These are phyloP conservation scores for Hyperoplus lanceolatus DNA, from an alignment of 2,797 vertebrate genomes.

Conservation along the genomic window DNA sequence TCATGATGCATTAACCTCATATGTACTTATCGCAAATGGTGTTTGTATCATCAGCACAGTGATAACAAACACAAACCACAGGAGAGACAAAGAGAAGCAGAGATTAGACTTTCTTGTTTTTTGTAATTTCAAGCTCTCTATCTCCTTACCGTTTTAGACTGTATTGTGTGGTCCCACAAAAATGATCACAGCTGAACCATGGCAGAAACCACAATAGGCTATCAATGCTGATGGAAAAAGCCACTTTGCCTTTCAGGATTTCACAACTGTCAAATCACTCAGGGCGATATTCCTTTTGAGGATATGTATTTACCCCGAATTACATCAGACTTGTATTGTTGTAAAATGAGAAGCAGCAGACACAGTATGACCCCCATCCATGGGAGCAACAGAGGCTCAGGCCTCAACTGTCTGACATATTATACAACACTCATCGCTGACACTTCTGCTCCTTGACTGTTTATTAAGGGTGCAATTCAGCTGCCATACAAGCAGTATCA, in stretches of 20 bases:
- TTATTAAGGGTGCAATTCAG: neutral
- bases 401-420: constrained; percentile 38
- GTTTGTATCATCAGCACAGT: constrained; percentile 58
- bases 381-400: constrained; percentile 28
- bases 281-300: constrained; percentile 6
- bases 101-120: constrained; percentile 27
- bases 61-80: constrained; percentile 50
- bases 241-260: constrained; percentile 35
- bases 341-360: constrained; percentile 35
- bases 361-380: constrained; percentile 30
- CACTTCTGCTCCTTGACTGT: constrained; percentile 19
- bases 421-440: constrained; percentile 35
- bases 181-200: constrained; percentile 34
- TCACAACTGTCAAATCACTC: constrained; percentile 44
- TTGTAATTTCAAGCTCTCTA: constrained; percentile 5
- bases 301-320: constrained; percentile 41
- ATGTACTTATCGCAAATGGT: constrained; percentile 55
- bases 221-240: constrained; percentile 30
- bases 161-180: constrained; percentile 22
- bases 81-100: constrained; percentile 6
- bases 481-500: constrained; percentile 12
- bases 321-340: constrained; percentile 35
- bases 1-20: constrained; percentile 75
- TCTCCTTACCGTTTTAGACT: constrained; percentile 13
- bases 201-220: constrained; percentile 18